Conservation (phyloP, 1,140 invertebrate genomes). For the Trachelipus rathkii region DNA sequence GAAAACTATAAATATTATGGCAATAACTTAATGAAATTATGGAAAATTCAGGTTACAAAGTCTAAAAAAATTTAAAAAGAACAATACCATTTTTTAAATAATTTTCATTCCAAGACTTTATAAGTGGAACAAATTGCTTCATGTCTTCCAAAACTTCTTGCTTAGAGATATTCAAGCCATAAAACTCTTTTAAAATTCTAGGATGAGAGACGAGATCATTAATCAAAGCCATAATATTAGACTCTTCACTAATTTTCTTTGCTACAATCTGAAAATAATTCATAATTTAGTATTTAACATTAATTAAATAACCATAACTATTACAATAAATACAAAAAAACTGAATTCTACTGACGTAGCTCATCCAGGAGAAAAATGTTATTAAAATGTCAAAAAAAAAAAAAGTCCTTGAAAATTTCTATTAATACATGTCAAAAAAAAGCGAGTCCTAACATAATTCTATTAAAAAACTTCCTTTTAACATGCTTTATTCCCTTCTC, state of each 20-base stretch:
- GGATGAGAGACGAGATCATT: conserved; percentile 30
- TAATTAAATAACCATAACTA: neutral
- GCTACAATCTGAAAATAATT: conserved; percentile 29
- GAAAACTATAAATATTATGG: too few species aligned
- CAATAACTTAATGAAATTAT: too few species aligned
- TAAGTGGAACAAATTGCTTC: conserved; percentile 38
- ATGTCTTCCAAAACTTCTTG: conserved; percentile 35
- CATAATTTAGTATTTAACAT: neutral
- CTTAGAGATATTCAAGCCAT: conserved; percentile 27
- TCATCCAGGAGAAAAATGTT: too few species aligned
- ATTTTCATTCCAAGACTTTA: conserved; percentile 29
- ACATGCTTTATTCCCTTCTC: too few species aligned
- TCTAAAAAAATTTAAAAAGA: neutral
- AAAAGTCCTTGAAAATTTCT: too few species aligned
- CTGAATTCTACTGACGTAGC: too few species aligned
- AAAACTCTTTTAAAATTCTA: conserved; percentile 35
- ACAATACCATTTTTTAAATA: conserved; percentile 23
- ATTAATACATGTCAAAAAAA: too few species aligned
- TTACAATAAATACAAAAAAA: too few species aligned
- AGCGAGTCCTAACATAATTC: too few species aligned
- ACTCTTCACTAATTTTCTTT: conserved; percentile 20
- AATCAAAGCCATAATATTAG: conserved; percentile 26
- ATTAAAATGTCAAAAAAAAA: too few species aligned
- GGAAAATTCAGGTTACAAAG: too few species aligned
- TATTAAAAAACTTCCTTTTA: too few species aligned